Evolutionary conservation across 1,140 invertebrate genomes (phyloP).

Genomic region (Hyles euphorbiae): DNA sequence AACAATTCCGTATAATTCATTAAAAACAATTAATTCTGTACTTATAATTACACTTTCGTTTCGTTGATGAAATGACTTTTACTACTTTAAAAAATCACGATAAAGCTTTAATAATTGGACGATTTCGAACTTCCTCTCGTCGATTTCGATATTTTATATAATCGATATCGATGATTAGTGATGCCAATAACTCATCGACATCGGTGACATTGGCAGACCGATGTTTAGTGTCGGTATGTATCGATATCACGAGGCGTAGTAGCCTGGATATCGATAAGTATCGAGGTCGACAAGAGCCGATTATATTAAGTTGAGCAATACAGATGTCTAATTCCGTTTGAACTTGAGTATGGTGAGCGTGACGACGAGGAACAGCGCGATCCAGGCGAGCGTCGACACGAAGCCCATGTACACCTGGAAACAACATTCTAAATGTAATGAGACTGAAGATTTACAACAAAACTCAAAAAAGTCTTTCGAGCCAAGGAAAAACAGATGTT

Average conservation of each 20-base stretch:
- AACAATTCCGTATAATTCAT: too few species aligned
- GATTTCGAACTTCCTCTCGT: not conserved
- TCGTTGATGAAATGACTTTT: slow-evolving; percentile 4
- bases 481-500: too few species aligned
- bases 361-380: slow-evolving; percentile 88
- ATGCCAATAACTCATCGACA: not conserved
- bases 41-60: not conserved
- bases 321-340: slow-evolving; percentile 75
- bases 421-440: too few species aligned
- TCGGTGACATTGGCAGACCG: too few species aligned
- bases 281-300: not conserved
- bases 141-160: not conserved
- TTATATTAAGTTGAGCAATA: not conserved
- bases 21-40: not conserved
- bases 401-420: slow-evolving; percentile 89
- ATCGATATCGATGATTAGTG: not conserved
- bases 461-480: too few species aligned
- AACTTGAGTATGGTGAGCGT: slow-evolving; percentile 87
- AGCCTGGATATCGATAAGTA: not conserved
- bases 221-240: too few species aligned
- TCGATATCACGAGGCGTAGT: not conserved
- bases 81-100: not conserved
- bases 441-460: too few species aligned
- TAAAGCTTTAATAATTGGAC: slow-evolving; percentile 3
- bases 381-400: slow-evolving; percentile 92